Conservation (phyloP, 1,140 invertebrate species). For the Rhynchophorus ferrugineus region DNA sequence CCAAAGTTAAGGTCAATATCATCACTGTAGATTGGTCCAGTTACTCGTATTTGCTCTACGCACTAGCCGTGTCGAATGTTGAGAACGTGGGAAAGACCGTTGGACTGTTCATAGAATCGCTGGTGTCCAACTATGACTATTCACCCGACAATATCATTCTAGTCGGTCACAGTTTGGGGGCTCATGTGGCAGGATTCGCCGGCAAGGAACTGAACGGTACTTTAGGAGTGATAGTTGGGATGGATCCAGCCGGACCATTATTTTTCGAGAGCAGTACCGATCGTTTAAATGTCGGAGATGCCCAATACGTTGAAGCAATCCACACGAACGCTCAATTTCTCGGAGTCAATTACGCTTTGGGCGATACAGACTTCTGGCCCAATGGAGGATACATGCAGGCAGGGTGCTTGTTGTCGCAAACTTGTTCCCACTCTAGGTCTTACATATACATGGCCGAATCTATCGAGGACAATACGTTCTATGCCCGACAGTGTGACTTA, state of each 20-base stretch:
- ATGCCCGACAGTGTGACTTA: conserved; percentile 46
- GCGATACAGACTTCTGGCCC: conserved; percentile 74
- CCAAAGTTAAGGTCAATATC: conserved; percentile 44
- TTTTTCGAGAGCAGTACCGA: conserved; percentile 55
- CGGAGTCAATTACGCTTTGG: conserved; percentile 53
- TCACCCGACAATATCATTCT: conserved; percentile 48
- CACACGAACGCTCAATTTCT: conserved; percentile 60
- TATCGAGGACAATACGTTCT: conserved; percentile 30
- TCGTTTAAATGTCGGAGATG: conserved; percentile 53
- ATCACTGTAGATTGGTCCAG: conserved; percentile 52
- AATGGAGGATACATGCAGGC: conserved; percentile 69
- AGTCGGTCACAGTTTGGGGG: conserved; percentile 62
- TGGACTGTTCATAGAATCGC: conserved; percentile 46
- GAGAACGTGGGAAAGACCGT: conserved; percentile 45
- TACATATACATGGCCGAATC: conserved; percentile 63
- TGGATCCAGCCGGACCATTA: conserved; percentile 67
- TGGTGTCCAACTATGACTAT: conserved; percentile 40
- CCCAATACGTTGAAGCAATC: conserved; percentile 41
- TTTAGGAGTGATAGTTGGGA: conserved; percentile 41
- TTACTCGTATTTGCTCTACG: conserved; percentile 37
- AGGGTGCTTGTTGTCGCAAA: conserved; percentile 53
- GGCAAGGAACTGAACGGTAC: conserved; percentile 23
- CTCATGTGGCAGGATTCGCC: conserved; percentile 48
- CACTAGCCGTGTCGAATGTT: conserved; percentile 44
- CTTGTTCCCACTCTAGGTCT: conserved; percentile 64